Percentiles rank a stretch among this genome's conserved stretches.
These are phyloP conservation scores for Cerceris ruficornis DNA, from an alignment of 2,888 invertebrate species.

Conservation along the genomic window DNA sequence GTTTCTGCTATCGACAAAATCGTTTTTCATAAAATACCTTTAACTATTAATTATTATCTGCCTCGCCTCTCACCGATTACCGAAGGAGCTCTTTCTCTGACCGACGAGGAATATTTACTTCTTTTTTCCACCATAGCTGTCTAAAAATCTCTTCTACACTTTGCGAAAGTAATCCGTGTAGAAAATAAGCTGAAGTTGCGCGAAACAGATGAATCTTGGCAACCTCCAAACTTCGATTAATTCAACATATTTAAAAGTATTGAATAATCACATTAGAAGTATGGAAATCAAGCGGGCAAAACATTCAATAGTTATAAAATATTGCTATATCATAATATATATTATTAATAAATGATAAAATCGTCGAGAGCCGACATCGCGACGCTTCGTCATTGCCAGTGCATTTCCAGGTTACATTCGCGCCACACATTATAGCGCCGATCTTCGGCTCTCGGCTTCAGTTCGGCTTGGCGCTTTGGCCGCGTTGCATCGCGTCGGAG, in stretches of 20 bases:
- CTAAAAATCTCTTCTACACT: neutral
- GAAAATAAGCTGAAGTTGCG: neutral
- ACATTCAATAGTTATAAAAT: too few relatives aligned
- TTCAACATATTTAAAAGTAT: too few relatives aligned
- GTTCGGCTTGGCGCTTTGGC: constrained; percentile 73
- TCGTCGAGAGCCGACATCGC: neutral
- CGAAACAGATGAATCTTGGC: constrained; percentile 1
- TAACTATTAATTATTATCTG: neutral
- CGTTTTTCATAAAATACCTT: neutral
- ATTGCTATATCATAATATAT: too few relatives aligned
- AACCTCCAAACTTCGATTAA: too few relatives aligned
- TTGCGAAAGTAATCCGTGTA: neutral
- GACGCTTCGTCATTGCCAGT: neutral
- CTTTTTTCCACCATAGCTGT: constrained; percentile 36
- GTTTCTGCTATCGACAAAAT: constrained; percentile 14
- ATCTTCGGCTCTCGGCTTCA: constrained; percentile 60
- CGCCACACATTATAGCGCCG: constrained; percentile 34
- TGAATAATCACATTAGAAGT: too few relatives aligned
- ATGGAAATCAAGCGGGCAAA: too few relatives aligned
- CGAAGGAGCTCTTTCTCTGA: constrained; percentile 36
- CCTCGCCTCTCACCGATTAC: constrained; percentile 24
- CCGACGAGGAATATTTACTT: constrained; percentile 35
- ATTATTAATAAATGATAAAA: too few relatives aligned
- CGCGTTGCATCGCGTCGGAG: constrained; percentile 64
- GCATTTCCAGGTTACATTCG: neutral